Evolutionary conservation across 2,888 invertebrate genomes (phyloP).

Genomic region (Yponomeuta plumbellus): DNA sequence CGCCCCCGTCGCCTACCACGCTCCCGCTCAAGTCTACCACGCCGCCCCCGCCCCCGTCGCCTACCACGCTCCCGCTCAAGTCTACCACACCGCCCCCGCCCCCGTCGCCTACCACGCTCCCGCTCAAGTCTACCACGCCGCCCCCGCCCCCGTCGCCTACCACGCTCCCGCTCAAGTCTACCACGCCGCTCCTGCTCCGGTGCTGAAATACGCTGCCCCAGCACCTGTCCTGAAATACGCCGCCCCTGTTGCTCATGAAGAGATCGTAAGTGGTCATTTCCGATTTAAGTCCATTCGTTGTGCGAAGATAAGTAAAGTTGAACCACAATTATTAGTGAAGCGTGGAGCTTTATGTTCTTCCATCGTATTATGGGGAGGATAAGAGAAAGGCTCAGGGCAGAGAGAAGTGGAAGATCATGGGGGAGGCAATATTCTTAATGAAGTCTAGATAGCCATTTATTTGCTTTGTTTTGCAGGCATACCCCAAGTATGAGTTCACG

Average conservation of each 20-base stretch:
- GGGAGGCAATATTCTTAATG: not conserved
- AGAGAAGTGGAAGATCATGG: too few relatives aligned
- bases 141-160: constrained; percentile 27
- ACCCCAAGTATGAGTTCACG: constrained; percentile 69
- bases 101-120: constrained; percentile 28
- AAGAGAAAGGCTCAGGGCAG: too few relatives aligned
- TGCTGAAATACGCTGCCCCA: constrained; percentile 29
- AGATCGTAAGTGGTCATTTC: constrained; percentile 26
- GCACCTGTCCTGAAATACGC: constrained; percentile 37
- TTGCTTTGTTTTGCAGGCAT: constrained; percentile 30
- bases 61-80: too few relatives aligned
- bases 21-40: too few relatives aligned
- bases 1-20: too few relatives aligned
- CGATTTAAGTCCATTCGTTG: too few relatives aligned
- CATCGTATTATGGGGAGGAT: too few relatives aligned
- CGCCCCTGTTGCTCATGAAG: constrained; percentile 41
- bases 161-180: constrained; percentile 26
- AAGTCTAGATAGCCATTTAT: not conserved
- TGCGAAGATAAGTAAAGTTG: too few relatives aligned
- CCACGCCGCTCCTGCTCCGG: too few relatives aligned
- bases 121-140: constrained; percentile 22
- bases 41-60: too few relatives aligned
- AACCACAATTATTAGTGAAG: too few relatives aligned
- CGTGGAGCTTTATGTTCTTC: too few relatives aligned
- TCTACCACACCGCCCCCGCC: constrained; percentile 31